Conservation (phyloP, 2,113 vertebrate species). For the Gracilinanus agilis region DNA sequence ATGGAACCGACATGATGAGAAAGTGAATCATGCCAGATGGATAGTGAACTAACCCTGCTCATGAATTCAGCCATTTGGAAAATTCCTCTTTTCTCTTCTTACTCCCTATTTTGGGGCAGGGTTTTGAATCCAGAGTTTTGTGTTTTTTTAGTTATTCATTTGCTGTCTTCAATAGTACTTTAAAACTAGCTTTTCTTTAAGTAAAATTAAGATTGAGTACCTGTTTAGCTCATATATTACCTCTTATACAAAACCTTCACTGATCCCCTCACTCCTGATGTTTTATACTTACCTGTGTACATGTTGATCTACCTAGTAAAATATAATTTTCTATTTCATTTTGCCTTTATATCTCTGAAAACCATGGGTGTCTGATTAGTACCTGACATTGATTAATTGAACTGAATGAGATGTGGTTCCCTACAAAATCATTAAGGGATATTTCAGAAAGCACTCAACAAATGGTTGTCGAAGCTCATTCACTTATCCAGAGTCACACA, state of each 20-base stretch:
- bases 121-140: neutral
- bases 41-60: neutral
- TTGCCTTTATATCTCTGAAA: neutral
- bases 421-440: neutral
- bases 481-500: neutral
- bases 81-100: neutral
- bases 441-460: neutral
- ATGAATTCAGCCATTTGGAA: neutral
- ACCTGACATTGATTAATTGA: neutral
- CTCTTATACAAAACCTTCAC: no score
- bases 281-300: neutral
- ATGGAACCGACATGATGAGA: neutral
- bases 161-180: neutral
- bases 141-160: neutral
- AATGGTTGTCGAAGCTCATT: neutral
- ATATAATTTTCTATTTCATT: neutral
- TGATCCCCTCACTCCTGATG: no score
- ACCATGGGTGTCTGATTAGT: neutral
- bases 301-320: neutral
- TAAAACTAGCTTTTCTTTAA: neutral
- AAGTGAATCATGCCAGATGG: neutral
- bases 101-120: neutral
- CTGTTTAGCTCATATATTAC: neutral
- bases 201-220: neutral
- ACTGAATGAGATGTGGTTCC: neutral